Base-by-base conservation (phyloP, 2,113 vertebrate species). In the Axis porcinus region DNA sequence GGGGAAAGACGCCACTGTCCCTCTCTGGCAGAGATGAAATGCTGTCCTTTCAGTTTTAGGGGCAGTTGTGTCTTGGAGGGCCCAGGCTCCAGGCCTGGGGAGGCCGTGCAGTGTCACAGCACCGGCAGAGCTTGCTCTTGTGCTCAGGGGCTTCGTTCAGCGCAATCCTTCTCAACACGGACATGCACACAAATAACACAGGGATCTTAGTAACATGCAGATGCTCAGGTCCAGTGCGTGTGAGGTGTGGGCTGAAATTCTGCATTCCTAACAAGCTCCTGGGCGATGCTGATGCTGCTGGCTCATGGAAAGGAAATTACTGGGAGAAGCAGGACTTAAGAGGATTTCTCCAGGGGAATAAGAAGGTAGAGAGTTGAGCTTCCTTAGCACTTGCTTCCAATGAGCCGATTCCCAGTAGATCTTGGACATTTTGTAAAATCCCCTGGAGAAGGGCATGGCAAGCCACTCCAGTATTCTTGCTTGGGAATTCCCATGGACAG, bases 151-250 rank as follows among this genome's bases (percentile, higher is more conserved):
- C 43, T 58, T 4, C 10, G n/a, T 7, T 67, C 2, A 2, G 33
- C 30, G 11, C 3, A 2, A 23, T 7, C 21, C 16, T 78, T 40
- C 30, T 57, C 6, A 14, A 19, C 33, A 14, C 47, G 16, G 17
- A 17, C 3, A 3, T 12, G 43, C 50, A 19, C 3, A 55, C 9
- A 23, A 16, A 21, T 13, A 13, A 45, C 30, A 0, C 0, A 11
- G 28, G 10, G 47, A 1, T 57, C 28, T 30, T 19, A 36, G 79
- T 21, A 43, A 86, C 57, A 28, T 14, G 33, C 30, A 54, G 19
- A 45, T 54, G 84, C 58, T 27, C 23, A 15, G 5, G 21, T 6
- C 27, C 50, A 7, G 17, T 7, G 27, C 15, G 1, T 88, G 43
- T 81, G 76, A 70, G 57, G 27, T 28, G 40, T 40, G 55, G 45